phyloP scores from a whole-genome alignment of 92 coral and sea anemone species.

The Palythoa grandiflora region DNA sequence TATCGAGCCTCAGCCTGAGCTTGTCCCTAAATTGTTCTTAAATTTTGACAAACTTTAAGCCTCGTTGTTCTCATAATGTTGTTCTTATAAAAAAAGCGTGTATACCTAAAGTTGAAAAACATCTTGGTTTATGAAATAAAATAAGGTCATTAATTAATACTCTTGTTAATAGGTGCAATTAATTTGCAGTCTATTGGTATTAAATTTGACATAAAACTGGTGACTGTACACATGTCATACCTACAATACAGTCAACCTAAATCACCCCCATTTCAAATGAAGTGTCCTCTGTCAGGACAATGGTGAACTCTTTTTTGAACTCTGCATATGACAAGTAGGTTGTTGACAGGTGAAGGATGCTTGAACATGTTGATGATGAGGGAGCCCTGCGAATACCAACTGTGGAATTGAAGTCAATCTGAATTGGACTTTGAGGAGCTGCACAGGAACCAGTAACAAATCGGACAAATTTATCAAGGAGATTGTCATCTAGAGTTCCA shows the following conservation, averaged over 20 bases:
- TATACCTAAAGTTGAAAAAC: too few species aligned
- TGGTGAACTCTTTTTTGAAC: slow-evolving; percentile 51
- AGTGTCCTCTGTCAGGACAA: slow-evolving; percentile 21
- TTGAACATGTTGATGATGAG: slow-evolving; percentile 60
- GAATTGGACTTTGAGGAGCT: slow-evolving; percentile 56
- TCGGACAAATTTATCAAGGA: slow-evolving; percentile 51
- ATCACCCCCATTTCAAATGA: slow-evolving; percentile 48
- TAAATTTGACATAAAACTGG: background rate
- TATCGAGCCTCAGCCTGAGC: too few species aligned
- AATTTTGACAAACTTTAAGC: too few species aligned
- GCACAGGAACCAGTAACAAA: slow-evolving; percentile 54
- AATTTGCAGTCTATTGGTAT: background rate
- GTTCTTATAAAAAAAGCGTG: too few species aligned
- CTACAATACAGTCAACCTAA: background rate
- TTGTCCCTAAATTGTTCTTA: too few species aligned
- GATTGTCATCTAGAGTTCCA: slow-evolving; percentile 51
- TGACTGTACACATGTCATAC: background rate
- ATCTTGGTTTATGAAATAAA: background rate
- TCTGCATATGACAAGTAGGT: slow-evolving; percentile 51
- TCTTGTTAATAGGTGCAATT: too few species aligned
- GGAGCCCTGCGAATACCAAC: slow-evolving; percentile 49
- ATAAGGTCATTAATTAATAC: too few species aligned
- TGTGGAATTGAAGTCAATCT: slow-evolving; percentile 45
- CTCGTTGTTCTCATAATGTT: too few species aligned
- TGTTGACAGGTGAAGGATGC: slow-evolving; percentile 53